A percentile compares a stretch with the other conserved stretches of the same genome.
Evolutionary conservation across 2,113 vertebrate species (phyloP).

Genomic region (Lathamus discolor): DNA sequence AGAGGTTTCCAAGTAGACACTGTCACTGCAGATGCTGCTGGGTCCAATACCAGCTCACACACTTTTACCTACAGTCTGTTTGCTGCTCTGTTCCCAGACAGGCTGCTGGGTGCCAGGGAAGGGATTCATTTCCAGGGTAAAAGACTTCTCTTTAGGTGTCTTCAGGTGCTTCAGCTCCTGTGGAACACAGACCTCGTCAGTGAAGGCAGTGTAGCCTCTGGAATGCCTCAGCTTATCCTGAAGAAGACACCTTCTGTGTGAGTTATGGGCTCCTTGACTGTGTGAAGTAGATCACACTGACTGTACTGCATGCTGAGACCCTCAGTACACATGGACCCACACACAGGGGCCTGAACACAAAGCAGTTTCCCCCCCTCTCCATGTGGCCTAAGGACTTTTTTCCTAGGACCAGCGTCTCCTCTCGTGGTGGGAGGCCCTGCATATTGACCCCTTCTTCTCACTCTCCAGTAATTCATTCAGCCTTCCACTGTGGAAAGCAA

Average conservation of each 20-base stretch:
- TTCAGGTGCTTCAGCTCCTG: background rate
- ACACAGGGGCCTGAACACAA: background rate
- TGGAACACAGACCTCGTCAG: background rate
- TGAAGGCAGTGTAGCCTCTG: background rate
- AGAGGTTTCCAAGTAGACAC: background rate
- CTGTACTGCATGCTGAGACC: background rate
- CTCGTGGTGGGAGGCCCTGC: background rate
- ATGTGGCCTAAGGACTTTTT: background rate
- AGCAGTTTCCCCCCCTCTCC: background rate
- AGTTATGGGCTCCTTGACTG: background rate
- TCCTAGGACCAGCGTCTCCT: background rate
- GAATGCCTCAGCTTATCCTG: background rate
- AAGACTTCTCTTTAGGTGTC: background rate
- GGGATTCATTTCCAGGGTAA: background rate
- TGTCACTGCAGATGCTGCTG: background rate
- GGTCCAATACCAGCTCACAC: background rate
- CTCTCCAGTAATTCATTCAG: background rate
- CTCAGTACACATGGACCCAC: background rate
- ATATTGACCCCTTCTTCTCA: background rate
- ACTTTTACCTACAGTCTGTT: background rate
- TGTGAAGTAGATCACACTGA: background rate
- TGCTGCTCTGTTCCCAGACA: background rate
- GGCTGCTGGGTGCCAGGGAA: background rate
- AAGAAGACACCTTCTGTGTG: background rate
- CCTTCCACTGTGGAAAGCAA: background rate